A percentile compares a stretch with the other conserved stretches of the same genome.
phyloP scores from a whole-genome alignment of 2,797 vertebrate species.

The Ctenopoma multispine region DNA sequence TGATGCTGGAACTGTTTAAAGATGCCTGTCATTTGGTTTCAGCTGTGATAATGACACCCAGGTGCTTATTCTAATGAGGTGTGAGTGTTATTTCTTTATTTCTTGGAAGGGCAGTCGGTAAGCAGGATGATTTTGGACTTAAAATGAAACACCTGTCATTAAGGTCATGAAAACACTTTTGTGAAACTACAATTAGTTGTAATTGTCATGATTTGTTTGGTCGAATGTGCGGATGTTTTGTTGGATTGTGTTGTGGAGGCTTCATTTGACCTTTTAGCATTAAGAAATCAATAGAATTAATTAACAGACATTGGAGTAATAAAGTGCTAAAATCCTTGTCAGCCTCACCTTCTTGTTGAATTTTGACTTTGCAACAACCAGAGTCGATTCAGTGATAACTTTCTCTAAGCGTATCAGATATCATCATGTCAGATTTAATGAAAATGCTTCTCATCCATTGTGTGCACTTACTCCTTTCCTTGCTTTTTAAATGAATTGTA shows the following conservation, averaged over 20 bases:
- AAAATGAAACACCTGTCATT: slow-evolving; percentile 19
- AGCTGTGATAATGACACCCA: slow-evolving; percentile 74
- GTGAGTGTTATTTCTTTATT: slow-evolving; percentile 35
- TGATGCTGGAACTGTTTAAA: slow-evolving; percentile 54
- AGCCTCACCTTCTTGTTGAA: neutral
- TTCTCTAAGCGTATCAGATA: too few relatives aligned
- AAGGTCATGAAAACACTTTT: neutral
- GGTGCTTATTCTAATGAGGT: slow-evolving; percentile 64
- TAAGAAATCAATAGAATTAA: neutral
- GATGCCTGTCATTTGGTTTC: slow-evolving; percentile 52
- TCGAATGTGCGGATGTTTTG: neutral
- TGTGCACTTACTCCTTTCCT: too few relatives aligned
- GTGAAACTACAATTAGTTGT: neutral
- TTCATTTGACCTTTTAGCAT: slow-evolving; percentile 7
- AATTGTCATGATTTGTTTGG: neutral
- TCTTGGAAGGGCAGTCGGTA: neutral
- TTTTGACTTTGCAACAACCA: neutral
- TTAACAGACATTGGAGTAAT: neutral
- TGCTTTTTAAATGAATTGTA: too few relatives aligned
- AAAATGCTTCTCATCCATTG: too few relatives aligned
- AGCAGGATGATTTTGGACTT: neutral
- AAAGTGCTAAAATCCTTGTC: neutral
- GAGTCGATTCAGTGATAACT: neutral
- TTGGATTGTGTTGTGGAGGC: neutral
- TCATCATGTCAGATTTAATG: too few relatives aligned